Evolutionary conservation across 2,888 invertebrate species (phyloP), one percentile per base, ranked within the genome.

Genomic region (Girardia tigrina): DNA sequence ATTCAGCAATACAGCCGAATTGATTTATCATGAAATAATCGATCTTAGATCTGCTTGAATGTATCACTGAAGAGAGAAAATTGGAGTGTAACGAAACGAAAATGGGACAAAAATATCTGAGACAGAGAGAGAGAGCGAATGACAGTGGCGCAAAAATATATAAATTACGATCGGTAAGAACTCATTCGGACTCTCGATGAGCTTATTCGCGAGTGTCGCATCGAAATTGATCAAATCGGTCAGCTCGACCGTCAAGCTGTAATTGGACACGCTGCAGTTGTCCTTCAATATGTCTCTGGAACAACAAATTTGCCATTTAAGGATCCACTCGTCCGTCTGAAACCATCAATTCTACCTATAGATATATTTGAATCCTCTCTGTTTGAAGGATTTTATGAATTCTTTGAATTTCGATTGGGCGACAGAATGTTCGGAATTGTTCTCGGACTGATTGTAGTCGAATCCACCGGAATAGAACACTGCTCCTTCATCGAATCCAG

Each of bases 321-420:
- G 6, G 23, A n/a, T n/a, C n/a, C n/a, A n/a, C n/a, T n/a, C n/a
- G n/a, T n/a, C n/a, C n/a, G n/a, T n/a, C n/a, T n/a, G n/a, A n/a
- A n/a, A n/a, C n/a, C n/a, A n/a, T n/a, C 36, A 36, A 36, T 36
- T 36, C 16, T 56, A 56, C 56, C 56, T n/a, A 56, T 56, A 56
- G 23, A 56, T n/a, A n/a, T 56, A 56, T 20, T 56, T 56, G 56
- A 56, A 56, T 12, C n/a, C 56, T 4, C 4, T 23, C 4, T 4
- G 23, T 56, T 56, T 56, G n/a, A 12, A 56, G 4, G 56, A 8
- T 56, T 16, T 4, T n/a, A 56, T 20, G 23, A 56, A 56, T 8
- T 56, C 56, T 56, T 56, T 56, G 56, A 56, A 56, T 56, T 56
- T 56, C 4, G 56, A 56, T 12, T 56, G 56, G n/a, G 56, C 56